These are phyloP conservation scores for Camptogramma bilineatum DNA, from an alignment of 2,888 invertebrate species.

Conservation along the genomic window DNA sequence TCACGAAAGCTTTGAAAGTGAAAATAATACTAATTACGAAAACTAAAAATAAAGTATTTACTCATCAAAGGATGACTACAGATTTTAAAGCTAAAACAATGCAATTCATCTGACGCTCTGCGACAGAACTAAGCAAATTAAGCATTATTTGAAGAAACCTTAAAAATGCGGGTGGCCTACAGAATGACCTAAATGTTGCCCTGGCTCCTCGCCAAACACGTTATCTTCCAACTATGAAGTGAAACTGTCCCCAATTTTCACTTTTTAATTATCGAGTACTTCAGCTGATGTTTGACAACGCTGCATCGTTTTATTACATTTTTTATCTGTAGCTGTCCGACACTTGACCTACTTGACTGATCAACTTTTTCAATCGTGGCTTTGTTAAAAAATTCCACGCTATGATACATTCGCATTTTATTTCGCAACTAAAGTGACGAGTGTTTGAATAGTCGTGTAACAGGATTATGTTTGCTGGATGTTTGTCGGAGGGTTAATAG, in stretches of 20 bases:
- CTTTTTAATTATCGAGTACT: constrained; percentile 78
- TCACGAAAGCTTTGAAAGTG: too few species aligned
- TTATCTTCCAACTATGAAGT: constrained; percentile 69
- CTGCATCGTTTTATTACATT: constrained; percentile 50
- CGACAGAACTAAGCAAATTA: constrained; percentile 35
- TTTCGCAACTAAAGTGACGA: background rate
- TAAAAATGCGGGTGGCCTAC: constrained; percentile 54
- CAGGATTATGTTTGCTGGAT: background rate
- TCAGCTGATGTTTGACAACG: constrained; percentile 66
- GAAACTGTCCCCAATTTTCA: constrained; percentile 74
- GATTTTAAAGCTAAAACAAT: background rate
- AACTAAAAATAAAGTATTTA: too few species aligned
- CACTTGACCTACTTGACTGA: constrained; percentile 51
- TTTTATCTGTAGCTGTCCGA: constrained; percentile 41
- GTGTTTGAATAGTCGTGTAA: background rate
- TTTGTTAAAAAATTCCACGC: constrained; percentile 34
- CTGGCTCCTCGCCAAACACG: constrained; percentile 73
- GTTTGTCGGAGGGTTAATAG: background rate
- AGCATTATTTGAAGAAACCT: constrained; percentile 42
- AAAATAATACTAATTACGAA: too few species aligned
- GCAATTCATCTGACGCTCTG: constrained; percentile 20
- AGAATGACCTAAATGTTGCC: constrained; percentile 74
- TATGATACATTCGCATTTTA: constrained; percentile 25
- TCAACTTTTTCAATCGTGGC: constrained; percentile 43
- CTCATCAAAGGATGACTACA: too few species aligned